Base-by-base conservation (phyloP, 37 sponge, comb jelly and placozoan genomes). In the Aplysina aerophoba region DNA sequence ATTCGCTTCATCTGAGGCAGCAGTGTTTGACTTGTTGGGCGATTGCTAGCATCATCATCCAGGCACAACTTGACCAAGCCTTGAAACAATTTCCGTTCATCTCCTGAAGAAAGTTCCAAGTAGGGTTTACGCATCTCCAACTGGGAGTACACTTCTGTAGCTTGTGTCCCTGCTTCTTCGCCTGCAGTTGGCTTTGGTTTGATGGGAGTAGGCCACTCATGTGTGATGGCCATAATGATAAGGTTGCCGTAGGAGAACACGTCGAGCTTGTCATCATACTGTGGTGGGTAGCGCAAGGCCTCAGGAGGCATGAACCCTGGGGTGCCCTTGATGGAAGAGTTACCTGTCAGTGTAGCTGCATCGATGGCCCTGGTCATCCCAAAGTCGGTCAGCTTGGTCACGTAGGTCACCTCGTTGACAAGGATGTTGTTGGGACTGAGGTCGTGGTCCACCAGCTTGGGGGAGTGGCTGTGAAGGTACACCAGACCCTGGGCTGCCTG, bases 351-450 rank as follows among this genome's bases (percentile, higher is more conserved):
- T 62, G 64, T 13, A 11, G 64, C 25, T n/a, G 24, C 28, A 62
- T 62, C 64, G 24, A 62, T 28, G 27, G 28, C 64, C 64, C 64
- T 62, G 64, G 64, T 62, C 64, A 62, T 62, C 2, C 64, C 64
- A 14, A 62, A 62, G 28, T 62, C 64, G 28, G 64, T 62, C 64
- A 62, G 64, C 64, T 62, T 62, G 27, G 28, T 27, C 28, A 27
- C 4, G 64, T 28, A 62, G 27, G 64, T 28, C 28, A 28, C 64
- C 28, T 62, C 64, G 64, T 27, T 28, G 64, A 62, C 25, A 4
- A 62, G 28, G 64, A 62, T 62, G 28, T 62, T 62, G 28, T 62
- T 62, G 27, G 64, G 64, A 28, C 28, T 62, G 27, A 62, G 28
- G 28, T 62, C 64, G 24, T 27, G 64, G 11, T 62, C 12, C 64